Percentiles rank a stretch among this genome's conserved stretches.
phyloP scores from a whole-genome alignment of 2,113 vertebrate species.

The Indicator indicator region DNA sequence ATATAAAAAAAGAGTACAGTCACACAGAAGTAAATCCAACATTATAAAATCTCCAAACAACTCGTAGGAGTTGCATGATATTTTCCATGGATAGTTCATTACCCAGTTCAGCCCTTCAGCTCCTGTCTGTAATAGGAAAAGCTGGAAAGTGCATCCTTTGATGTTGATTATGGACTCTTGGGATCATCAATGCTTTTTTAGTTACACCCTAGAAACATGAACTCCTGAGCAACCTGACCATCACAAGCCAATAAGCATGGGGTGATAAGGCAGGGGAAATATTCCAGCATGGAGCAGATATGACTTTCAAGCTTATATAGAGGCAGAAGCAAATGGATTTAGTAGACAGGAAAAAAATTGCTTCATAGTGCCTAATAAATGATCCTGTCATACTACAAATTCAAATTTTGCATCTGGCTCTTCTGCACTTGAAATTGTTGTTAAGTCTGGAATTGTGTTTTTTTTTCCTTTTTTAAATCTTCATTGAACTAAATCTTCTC shows the following conservation, averaged over 20 bases:
- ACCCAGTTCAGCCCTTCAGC: neutral
- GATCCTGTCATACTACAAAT: neutral
- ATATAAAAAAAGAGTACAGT: neutral
- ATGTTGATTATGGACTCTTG: neutral
- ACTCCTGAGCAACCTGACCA: neutral
- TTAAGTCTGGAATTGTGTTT: neutral
- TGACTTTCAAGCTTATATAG: neutral
- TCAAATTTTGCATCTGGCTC: neutral
- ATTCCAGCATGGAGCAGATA: neutral
- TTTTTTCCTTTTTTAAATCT: neutral
- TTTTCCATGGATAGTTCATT: neutral
- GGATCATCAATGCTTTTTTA: neutral
- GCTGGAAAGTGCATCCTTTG: neutral
- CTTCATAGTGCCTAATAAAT: neutral
- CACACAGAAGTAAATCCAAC: neutral
- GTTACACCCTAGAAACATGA: neutral
- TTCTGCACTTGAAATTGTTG: neutral
- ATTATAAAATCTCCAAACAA: neutral
- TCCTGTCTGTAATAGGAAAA: neutral
- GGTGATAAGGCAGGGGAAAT: neutral
- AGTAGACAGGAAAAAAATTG: neutral
- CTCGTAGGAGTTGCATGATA: neutral
- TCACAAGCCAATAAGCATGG: neutral
- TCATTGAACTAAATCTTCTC: neutral
- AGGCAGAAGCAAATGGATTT: neutral